These are phyloP conservation scores for Sebastes matsubarae DNA, from an alignment of 2,797 vertebrate genomes.

Conservation along the genomic window DNA sequence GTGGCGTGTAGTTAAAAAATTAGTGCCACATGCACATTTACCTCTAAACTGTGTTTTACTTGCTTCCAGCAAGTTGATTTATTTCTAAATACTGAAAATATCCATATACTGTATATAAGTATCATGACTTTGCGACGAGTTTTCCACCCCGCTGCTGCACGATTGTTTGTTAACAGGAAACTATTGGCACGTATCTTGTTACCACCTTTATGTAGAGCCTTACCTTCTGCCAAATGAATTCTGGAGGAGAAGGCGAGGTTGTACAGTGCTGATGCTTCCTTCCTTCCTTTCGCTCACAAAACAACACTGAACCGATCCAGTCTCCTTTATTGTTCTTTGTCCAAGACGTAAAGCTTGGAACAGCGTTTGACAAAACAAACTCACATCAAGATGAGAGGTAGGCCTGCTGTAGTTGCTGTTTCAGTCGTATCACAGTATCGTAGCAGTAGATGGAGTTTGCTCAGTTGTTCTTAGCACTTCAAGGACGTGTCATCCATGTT, in stretches of 20 bases:
- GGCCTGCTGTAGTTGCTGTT: background rate
- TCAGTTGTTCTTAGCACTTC: background rate
- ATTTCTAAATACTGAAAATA: background rate
- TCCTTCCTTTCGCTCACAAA: conserved; percentile 1
- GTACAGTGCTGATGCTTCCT: background rate
- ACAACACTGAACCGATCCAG: background rate
- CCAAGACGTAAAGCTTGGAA: background rate
- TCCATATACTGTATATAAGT: background rate
- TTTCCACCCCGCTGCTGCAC: background rate
- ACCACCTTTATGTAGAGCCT: background rate
- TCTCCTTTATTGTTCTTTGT: background rate
- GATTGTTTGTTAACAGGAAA: background rate
- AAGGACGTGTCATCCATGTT: background rate
- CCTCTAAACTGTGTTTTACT: background rate
- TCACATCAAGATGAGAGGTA: background rate
- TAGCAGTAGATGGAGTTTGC: background rate
- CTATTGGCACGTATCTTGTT: background rate
- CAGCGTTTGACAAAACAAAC: background rate
- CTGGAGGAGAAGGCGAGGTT: background rate
- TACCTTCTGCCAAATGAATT: background rate
- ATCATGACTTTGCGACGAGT: background rate
- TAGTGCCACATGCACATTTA: background rate
- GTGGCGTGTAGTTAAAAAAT: background rate
- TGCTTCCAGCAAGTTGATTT: background rate
- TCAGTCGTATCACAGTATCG: background rate